Base-by-base conservation (phyloP, 2,888 invertebrate genomes). In the Acrocyrtus sp. region DNA sequence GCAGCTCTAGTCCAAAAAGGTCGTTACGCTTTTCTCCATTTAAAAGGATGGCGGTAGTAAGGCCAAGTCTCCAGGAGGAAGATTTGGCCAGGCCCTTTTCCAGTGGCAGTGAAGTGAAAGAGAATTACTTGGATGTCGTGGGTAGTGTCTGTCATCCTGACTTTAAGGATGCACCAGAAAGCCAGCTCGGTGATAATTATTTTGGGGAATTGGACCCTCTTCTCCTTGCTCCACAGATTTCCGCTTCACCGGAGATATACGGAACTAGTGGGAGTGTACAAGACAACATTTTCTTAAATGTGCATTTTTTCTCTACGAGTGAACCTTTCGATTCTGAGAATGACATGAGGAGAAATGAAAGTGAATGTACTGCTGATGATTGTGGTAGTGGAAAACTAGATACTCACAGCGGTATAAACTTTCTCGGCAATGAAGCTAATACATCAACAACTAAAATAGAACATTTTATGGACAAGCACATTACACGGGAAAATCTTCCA, bases 31-130 rank as follows among this genome's bases (percentile, higher is more conserved):
- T 54, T 12, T 19, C 54, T 10, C 24, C 51, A n/a, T 54, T 54
- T 15, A 54, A 54, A 34, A 54, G 54, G 29, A 54, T 34, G 54
- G 54, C 54, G 1, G 54, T 54, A 6, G 54, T 54, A 19, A 27
- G 34, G 12, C 54, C 54, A 3, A 54, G 54, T n/a, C 22, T 12
- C 5, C 6, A 54, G 54, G 29, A 12, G 19, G 34, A 34, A 21
- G 3, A 17, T 15, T n/a, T 17, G n/a, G 10, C 54, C 29, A 26
- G 19, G 29, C 19, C 27, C 27, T 50, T 26, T 50, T 50, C 50
- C 50, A n/a, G n/a, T n/a, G n/a, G n/a, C n/a, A n/a, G n/a, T n/a
- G n/a, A n/a, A n/a, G n/a, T n/a, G 26, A 50, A n/a, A 17, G 27
- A 54, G 26, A 26, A 51, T 5, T 24, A 24, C 8, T 26, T 6